phyloP scores from a whole-genome alignment of 2,888 invertebrate species.

The Cheilosia vernalis region DNA sequence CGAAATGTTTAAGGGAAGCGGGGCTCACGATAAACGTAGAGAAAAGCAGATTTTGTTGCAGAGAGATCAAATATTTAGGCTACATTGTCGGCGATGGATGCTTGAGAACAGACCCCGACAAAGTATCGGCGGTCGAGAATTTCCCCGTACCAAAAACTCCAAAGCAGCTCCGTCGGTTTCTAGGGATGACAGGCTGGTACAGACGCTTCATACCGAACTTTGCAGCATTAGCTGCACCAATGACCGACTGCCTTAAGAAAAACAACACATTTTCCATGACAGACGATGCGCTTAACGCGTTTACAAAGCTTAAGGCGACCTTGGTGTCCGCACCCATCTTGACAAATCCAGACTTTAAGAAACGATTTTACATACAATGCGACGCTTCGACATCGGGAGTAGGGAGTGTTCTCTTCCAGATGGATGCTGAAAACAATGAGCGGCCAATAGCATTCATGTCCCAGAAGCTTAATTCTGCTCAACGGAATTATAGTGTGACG shows the following conservation, averaged over 20 bases:
- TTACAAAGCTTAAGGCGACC: not conserved
- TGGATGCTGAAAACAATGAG: not conserved
- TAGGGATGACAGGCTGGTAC: too few relatives aligned
- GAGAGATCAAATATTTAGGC: not conserved
- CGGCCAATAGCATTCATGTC: not conserved
- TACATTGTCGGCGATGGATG: not conserved
- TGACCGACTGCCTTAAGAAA: not conserved
- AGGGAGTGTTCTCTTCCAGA: not conserved
- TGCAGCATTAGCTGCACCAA: too few relatives aligned
- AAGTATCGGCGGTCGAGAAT: not conserved
- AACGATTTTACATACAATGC: not conserved
- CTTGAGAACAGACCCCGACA: not conserved
- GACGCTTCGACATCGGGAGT: not conserved
- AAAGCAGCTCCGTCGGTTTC: constrained; percentile 1
- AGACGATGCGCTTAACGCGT: not conserved
- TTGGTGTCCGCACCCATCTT: too few relatives aligned
- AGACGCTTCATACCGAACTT: too few relatives aligned
- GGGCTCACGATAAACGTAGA: not conserved
- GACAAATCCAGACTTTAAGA: too few relatives aligned
- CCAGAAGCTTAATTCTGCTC: not conserved
- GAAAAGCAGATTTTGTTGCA: not conserved
- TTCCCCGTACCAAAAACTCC: not conserved
- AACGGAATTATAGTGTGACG: not conserved
- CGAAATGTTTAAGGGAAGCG: too few relatives aligned
- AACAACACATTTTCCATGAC: too few relatives aligned